These are phyloP conservation scores for Thymallus thymallus DNA, from an alignment of 2,113 vertebrate genomes.

Conservation along the genomic window DNA sequence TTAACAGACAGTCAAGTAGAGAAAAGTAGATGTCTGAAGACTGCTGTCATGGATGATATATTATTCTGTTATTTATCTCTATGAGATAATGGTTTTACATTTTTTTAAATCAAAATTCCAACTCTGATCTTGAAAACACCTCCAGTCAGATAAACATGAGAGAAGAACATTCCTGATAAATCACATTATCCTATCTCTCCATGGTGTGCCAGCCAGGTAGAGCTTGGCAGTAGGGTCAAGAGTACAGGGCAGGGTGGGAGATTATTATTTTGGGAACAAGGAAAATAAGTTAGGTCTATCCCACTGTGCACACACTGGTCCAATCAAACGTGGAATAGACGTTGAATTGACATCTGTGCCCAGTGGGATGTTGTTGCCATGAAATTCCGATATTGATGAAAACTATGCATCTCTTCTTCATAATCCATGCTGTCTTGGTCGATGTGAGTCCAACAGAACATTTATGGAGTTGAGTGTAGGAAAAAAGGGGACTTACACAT, in stretches of 20 bases:
- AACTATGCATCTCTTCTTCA: not conserved
- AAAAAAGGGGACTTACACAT: not conserved
- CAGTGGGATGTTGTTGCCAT: not conserved
- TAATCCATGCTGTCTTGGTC: not conserved
- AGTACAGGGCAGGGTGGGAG: not conserved
- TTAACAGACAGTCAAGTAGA: too few relatives aligned
- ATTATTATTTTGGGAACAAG: slow-evolving; percentile 3
- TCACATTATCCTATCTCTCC: not conserved
- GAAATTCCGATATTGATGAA: not conserved
- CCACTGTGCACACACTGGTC: too few relatives aligned
- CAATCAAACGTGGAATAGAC: too few relatives aligned
- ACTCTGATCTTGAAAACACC: slow-evolving; percentile 31
- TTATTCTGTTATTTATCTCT: not conserved
- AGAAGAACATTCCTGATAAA: slow-evolving; percentile 32
- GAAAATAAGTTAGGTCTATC: not conserved
- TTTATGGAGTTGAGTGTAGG: not conserved
- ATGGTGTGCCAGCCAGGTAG: not conserved
- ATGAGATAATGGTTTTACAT: too few relatives aligned
- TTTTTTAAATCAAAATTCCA: too few relatives aligned
- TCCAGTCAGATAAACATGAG: slow-evolving; percentile 28
- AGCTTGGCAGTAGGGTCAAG: slow-evolving; percentile 1
- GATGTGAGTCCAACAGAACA: not conserved
- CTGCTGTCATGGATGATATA: not conserved
- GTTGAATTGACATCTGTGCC: too few relatives aligned
- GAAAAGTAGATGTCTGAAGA: too few relatives aligned